A percentile compares a stretch with the other conserved stretches of the same genome.
Conservation (phyloP, 2,888 invertebrate species). For the Cecidostiba fungosa region DNA sequence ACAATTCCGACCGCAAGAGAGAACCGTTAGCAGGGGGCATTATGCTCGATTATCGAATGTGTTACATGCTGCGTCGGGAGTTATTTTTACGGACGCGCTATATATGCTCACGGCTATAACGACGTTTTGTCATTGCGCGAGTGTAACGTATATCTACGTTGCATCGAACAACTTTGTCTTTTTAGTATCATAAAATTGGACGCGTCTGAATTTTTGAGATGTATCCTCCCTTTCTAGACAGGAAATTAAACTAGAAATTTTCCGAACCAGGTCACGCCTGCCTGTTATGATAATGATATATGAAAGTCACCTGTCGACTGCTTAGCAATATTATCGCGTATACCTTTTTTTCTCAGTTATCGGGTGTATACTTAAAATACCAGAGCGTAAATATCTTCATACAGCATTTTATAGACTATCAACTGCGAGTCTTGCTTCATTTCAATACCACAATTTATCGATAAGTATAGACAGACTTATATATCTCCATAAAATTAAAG, state of each 20-base stretch:
- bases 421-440: no score
- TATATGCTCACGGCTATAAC: not conserved
- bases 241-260: constrained; percentile 33
- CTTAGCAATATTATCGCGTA: not conserved
- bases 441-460: no score
- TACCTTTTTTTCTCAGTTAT: not conserved
- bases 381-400: not conserved
- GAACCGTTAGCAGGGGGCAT: constrained; percentile 3
- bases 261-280: not conserved
- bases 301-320: constrained; percentile 23
- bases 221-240: not conserved
- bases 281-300: not conserved
- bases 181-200: no score
- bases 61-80: not conserved
- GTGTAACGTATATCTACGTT: not conserved
- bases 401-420: not conserved
- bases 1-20: constrained; percentile 66
- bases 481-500: not conserved
- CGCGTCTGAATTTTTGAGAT: not conserved
- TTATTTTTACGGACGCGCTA: constrained; percentile 1
- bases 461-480: not conserved
- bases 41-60: constrained; percentile 15
- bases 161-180: no score
- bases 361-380: not conserved
- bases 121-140: not conserved